Base-by-base conservation (phyloP, 2,888 invertebrate genomes). In the Dolichomitus sp. region DNA sequence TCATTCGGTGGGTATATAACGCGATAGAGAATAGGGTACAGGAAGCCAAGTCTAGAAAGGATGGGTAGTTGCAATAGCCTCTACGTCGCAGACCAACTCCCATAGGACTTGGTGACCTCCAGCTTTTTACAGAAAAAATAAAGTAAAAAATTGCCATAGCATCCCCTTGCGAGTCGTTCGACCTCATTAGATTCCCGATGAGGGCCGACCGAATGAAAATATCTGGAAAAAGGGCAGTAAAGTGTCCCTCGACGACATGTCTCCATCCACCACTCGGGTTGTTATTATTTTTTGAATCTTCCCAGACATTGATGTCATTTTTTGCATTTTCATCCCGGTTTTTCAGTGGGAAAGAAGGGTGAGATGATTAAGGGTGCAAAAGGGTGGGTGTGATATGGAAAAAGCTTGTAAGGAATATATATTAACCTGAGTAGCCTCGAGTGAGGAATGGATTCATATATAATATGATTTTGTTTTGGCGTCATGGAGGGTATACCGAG, bases 141-240 rank as follows among this genome's bases (percentile, higher is more conserved):
- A 77, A 65, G 75, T 81, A 80, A 83, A 85, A 83, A 84, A 85
- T 81, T 75, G 68, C 73, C 63, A 17, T 65, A 54, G 59, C 66
- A 72, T 69, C 80, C 83, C 85, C 87, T 73, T 72, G 69, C 52
- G 79, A 73, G 78, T 85, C 85, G 85, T 85, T 87, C 85, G 80
- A 84, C 82, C 84, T 87, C 87, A 85, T 87, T 87, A 85, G 83
- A 84, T 83, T 81, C 78, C 68, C 80, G 66, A 82, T 82, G 83
- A 74, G 78, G 81, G 84, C 78, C 65, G 72, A 57, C 57, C 72
- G 54, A 79, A 77, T 80, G 75, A 80, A 84, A 83, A 80, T 77
- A 66, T 74, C 66, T 72, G 68, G 75, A 79, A 76, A 79, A 81
- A 84, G 75, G 57, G 45, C 66, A 57, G 54, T 59, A 19, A n/a